Conservation (phyloP, 2,888 invertebrate species). For the Drosophila vallismaia region DNA sequence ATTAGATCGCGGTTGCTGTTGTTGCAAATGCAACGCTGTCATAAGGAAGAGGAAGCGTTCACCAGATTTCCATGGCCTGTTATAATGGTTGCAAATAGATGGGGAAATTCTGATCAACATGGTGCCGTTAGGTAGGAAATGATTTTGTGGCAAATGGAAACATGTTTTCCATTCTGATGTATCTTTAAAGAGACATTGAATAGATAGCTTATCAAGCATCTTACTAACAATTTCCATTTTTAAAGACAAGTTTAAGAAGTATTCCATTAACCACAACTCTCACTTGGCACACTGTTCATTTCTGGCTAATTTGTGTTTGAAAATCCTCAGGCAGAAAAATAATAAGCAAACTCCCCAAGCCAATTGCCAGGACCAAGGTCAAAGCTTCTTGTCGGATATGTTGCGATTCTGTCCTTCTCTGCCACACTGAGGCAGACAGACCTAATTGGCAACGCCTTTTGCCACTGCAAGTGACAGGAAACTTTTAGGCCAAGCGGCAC, state of each 20-base stretch:
- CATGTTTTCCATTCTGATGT: not conserved
- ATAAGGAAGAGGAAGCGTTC: slow-evolving; percentile 28
- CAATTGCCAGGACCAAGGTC: slow-evolving; percentile 49
- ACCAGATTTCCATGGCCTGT: slow-evolving; percentile 11
- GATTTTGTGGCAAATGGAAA: slow-evolving; percentile 1
- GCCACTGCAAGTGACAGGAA: slow-evolving; percentile 75
- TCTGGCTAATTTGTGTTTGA: slow-evolving; percentile 32
- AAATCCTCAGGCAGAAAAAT: slow-evolving; percentile 1
- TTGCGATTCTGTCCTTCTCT: slow-evolving; percentile 11
- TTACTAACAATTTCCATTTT: not conserved
- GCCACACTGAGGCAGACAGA: slow-evolving; percentile 38
- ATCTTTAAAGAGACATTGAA: not conserved
- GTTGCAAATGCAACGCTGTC: slow-evolving; percentile 21
- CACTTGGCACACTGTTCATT: slow-evolving; percentile 42
- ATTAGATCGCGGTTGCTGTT: slow-evolving; percentile 64
- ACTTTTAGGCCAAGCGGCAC: slow-evolving; percentile 59
- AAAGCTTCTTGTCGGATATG: slow-evolving; percentile 15
- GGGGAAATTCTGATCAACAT: slow-evolving; percentile 23
- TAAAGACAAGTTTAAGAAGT: not conserved
- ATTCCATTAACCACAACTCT: slow-evolving; percentile 1
- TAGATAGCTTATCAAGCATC: slow-evolving; percentile 1
- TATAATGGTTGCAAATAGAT: not conserved
- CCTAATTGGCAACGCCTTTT: slow-evolving; percentile 75
- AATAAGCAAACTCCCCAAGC: slow-evolving; percentile 27
- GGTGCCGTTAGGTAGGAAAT: slow-evolving; percentile 16